Base-by-base conservation (phyloP, 2,797 vertebrate genomes). In the Lutjanus campechanus region DNA sequence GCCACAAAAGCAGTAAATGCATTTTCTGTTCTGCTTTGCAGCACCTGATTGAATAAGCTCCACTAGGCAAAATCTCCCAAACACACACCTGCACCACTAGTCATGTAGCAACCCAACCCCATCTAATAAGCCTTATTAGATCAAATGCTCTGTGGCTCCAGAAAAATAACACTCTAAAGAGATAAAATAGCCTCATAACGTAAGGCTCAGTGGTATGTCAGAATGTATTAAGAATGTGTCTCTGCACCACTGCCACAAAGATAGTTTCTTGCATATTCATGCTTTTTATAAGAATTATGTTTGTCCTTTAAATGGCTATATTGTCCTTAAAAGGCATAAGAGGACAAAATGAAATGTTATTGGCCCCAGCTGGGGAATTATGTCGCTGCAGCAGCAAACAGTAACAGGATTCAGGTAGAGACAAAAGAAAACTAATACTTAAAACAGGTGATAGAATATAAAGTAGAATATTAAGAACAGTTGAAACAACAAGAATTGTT, bases 71-170 rank as follows among this genome's bases (percentile, higher is more conserved):
- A 72, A 79, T 81, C 80, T 85, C 85, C 70, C 82, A 88, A 77
- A 85, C 76, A 71, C 85, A 84, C 87, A 91, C 91, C 85, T 94
- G 91, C 88, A 87, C 82, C 84, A 70, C 83, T 43, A 63, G 74
- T 84, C 90, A 82, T 82, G 83, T 86, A 88, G 90, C 83, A 69
- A 72, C 84, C 58, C 81, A 74, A 62, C 83, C 69, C 64, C 77
- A 20, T 69, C 77, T 89, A 86, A 94, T 88, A 91, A 81, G 46
- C 72, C 79, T 92, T 92, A 95, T 93, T 92, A 92, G 84, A 93
- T 93, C 83, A 87, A 89, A 85, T 70, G 82, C 71, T 82, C 67
- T 46, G 64, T 76, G 75, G 83, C 79, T 25, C 55, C 60, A 75
- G 77, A 84, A 84, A 81, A 84, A 85, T 68, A 80, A 66, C 43